Base-by-base conservation (phyloP, 2,113 vertebrate species). In the Otus sunia region DNA sequence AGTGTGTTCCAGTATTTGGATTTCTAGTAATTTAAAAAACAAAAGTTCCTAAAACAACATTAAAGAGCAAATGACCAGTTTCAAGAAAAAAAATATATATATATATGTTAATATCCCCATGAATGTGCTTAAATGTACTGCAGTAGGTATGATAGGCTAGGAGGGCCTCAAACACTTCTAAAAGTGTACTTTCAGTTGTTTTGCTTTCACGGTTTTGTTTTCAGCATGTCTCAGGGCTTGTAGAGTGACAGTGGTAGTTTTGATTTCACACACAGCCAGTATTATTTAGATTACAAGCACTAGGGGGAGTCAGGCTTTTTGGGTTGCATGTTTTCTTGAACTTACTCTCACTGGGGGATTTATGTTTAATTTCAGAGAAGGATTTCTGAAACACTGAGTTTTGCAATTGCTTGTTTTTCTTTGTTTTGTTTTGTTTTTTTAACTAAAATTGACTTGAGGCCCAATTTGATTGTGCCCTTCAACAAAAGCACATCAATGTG, bases 251-350 rank as follows among this genome's bases (percentile, higher is more conserved):
- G 75, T 1, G 8, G 29, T 64, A 77, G 86, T 69, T 97, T 85
- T 81, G 86, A 53, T 89, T 91, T 87, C 72, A 11, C 68, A 84
- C 60, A 22, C 66, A 84, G 83, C 52, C 55, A 29, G 43, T 67
- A 75, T 53, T 34, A 79, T 89, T 94, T 85, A 45, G n/a, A 73
- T 96, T 85, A 25, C 81, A 59, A 59, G 80, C 86, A 69, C 86
- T 92, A 94, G 92, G n/a, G 86, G 83, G 92, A 86, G 19, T 73
- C 77, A 91, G 49, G 73, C 68, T 77, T 26, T 78, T 84, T 18
- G 69, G 34, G 21, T 15, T 59, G 30, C 27, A 0, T 76, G 77
- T 90, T 96, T 85, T 56, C 49, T 68, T 73, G 79, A 59, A 32
- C 86, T 75, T 63, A 12, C 59, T 87, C 88, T 81, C 49, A 5